phyloP scores from a whole-genome alignment of 2,888 invertebrate species.

The Phengaris arion region DNA sequence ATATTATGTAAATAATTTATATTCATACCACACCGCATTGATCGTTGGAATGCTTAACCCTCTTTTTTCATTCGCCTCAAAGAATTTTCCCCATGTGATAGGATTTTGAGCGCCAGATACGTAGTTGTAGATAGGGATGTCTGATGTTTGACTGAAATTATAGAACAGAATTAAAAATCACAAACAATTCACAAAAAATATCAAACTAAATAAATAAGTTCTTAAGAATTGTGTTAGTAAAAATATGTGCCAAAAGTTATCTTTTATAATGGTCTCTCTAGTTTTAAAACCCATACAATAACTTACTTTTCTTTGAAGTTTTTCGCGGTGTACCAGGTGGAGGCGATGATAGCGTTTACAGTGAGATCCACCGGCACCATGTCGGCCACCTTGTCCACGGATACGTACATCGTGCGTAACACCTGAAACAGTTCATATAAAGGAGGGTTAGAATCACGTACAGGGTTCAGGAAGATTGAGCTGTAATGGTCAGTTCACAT shows the following conservation, averaged over 20 bases:
- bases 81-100: constrained; percentile 87
- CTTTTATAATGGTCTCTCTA: background rate
- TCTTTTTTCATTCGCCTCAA: constrained; percentile 77
- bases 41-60: constrained; percentile 79
- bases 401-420: constrained; percentile 83
- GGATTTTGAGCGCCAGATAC: constrained; percentile 92
- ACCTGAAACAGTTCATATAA: constrained; percentile 47
- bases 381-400: constrained; percentile 84
- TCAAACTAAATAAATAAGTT: too few species aligned
- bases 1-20: background rate
- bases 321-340: constrained; percentile 85
- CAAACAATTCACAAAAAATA: too few species aligned
- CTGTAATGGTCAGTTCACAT: too few species aligned
- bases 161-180: background rate
- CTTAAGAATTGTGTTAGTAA: too few species aligned
- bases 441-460: too few species aligned
- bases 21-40: constrained; percentile 84
- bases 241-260: background rate
- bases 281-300: background rate
- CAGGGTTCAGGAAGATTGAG: too few species aligned
- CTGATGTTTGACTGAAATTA: constrained; percentile 64
- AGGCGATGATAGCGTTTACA: constrained; percentile 89
- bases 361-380: constrained; percentile 88
- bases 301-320: constrained; percentile 70
- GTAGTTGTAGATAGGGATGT: constrained; percentile 89